phyloP scores from a whole-genome alignment of 2,113 vertebrate species.

The Lophius piscatorius region DNA sequence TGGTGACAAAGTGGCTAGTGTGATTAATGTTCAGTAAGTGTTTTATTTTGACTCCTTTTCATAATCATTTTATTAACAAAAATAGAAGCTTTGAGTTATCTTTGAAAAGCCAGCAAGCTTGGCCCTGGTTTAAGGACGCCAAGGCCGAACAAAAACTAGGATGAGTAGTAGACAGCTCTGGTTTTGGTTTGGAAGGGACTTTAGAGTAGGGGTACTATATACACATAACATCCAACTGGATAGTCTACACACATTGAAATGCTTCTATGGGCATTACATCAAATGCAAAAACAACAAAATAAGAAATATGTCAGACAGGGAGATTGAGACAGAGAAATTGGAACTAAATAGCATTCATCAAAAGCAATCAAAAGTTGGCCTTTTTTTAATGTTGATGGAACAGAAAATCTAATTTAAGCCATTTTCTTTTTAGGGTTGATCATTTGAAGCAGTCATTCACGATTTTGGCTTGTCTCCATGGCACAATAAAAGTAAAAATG shows the following conservation, averaged over 20 bases:
- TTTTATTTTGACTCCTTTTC: constrained; percentile 71
- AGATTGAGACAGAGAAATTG: constrained; percentile 37
- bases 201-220: constrained; percentile 69
- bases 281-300: constrained; percentile 48
- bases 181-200: constrained; percentile 74
- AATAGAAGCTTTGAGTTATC: constrained; percentile 82
- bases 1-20: constrained; percentile 79
- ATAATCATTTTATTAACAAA: constrained; percentile 82
- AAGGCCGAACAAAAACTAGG: constrained; percentile 48
- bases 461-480: constrained; percentile 61
- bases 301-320: constrained; percentile 26
- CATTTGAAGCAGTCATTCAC: constrained; percentile 43
- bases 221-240: constrained; percentile 68
- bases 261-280: constrained; percentile 67
- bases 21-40: constrained; percentile 75
- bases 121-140: constrained; percentile 43
- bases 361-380: constrained; percentile 25
- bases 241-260: constrained; percentile 68
- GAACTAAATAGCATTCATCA: constrained; percentile 42
- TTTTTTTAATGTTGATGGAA: constrained; percentile 16
- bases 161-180: constrained; percentile 69
- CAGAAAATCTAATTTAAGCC: constrained; percentile 20
- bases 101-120: constrained; percentile 74
- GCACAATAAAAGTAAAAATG: constrained; percentile 39
- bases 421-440: constrained; percentile 39